These are phyloP conservation scores for Triops longicaudatus DNA, from an alignment of 1,140 invertebrate species.

Conservation along the genomic window DNA sequence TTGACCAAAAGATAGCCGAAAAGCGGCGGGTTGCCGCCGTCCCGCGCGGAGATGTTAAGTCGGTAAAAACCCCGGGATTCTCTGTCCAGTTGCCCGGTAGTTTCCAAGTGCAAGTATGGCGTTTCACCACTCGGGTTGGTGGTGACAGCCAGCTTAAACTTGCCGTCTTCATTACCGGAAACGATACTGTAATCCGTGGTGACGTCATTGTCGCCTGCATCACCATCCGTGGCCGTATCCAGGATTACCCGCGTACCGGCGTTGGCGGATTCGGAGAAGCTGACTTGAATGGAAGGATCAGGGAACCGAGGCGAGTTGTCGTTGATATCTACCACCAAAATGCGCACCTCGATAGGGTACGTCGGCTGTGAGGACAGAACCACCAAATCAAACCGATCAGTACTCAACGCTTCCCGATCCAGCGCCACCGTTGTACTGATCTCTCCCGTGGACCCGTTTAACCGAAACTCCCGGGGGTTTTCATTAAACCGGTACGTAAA, in stretches of 20 bases:
- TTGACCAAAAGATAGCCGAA: conserved; percentile 81
- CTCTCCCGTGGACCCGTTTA: conserved; percentile 70
- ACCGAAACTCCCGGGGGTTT: conserved; percentile 66
- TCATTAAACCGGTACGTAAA: conserved; percentile 89
- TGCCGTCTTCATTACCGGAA: conserved; percentile 73
- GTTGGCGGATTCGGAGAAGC: conserved; percentile 83
- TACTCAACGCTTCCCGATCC: conserved; percentile 64
- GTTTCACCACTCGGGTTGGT: conserved; percentile 79
- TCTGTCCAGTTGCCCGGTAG: conserved; percentile 76
- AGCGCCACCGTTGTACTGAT: conserved; percentile 69
- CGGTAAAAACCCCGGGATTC: conserved; percentile 73
- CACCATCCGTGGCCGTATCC: conserved; percentile 77
- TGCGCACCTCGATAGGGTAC: conserved; percentile 83
- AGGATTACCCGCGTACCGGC: conserved; percentile 72
- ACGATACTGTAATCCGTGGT: conserved; percentile 79
- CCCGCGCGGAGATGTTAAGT: conserved; percentile 79
- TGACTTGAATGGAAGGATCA: conserved; percentile 70
- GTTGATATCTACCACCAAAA: conserved; percentile 75
- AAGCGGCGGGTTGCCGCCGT: conserved; percentile 69
- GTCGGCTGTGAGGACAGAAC: conserved; percentile 84
- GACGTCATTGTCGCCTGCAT: conserved; percentile 76
- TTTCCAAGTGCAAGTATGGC: conserved; percentile 81
- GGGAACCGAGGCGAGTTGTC: conserved; percentile 85
- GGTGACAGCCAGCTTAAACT: conserved; percentile 76
- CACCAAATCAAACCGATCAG: conserved; percentile 76